Base-by-base conservation (phyloP, 1,140 invertebrate genomes). In the Drosophila serrata region DNA sequence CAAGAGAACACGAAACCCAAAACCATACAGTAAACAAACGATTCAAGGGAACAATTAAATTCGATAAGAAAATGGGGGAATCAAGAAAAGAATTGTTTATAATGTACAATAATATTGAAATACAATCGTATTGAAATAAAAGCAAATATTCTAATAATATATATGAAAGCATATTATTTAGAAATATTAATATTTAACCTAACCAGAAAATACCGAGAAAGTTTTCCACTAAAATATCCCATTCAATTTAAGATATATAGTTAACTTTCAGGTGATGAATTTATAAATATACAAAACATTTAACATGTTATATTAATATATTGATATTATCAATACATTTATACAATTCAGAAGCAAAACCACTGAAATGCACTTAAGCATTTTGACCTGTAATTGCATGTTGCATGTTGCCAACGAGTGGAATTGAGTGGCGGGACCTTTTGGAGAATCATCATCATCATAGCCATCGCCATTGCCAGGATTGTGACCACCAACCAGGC, bases 361-460 rank as follows among this genome's bases (percentile, higher is more conserved):
- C n/a, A n/a, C n/a, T n/a, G n/a, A n/a, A n/a, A n/a, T n/a, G n/a
- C 43, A 39, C 43, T 51, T 65, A 65, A 35, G 15, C 24, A 7
- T 15, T 19, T 37, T 13, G 24, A 11, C 60, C 73, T 75, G 73
- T 75, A 57, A 63, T 75, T 75, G 73, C 73, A 75, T 75, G 72
- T 75, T 75, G 73, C 73, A 75, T n/a, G 72, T 75, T 35, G 31
- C 57, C 33, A 24, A 49, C 27, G 17, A 19, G 24, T 24, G 29
- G 40, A 53, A 62, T 67, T 53, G 62, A 69, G 65, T 68, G 65
- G 62, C 46, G 13, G 42, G 62, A 67, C 65, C 62, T 64, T 60
- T 61, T 62, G 56, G 56, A 45, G 40, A 37, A 62, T 53, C 72
- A 56, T 56, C 59, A 40, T 31, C 35, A 59, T 24, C 58, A n/a